Evolutionary conservation across 2,113 vertebrate genomes (phyloP).

Genomic region (Chloropsis hardwickii): DNA sequence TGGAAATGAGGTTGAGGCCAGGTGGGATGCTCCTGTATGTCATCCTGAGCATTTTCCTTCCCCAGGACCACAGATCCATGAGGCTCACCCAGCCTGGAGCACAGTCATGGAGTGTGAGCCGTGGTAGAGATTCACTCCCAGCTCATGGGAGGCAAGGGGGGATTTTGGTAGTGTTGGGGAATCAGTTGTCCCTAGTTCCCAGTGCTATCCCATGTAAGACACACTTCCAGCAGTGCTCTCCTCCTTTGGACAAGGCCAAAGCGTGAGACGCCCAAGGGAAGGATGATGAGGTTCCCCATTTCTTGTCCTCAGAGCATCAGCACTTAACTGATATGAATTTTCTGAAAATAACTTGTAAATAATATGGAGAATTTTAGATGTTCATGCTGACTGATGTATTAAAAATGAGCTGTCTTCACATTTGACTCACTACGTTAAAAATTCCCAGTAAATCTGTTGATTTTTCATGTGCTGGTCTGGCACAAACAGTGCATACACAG

Average conservation of each 20-base stretch:
- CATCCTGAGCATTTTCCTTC: background rate
- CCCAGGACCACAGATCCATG: accelerated
- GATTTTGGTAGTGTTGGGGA: background rate
- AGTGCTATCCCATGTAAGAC: background rate
- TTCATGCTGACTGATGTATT: background rate
- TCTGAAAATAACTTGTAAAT: background rate
- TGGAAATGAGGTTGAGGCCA: background rate
- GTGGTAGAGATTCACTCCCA: background rate
- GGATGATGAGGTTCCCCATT: background rate
- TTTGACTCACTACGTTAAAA: background rate
- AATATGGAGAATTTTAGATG: background rate
- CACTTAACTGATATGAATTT: background rate
- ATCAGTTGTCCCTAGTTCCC: background rate
- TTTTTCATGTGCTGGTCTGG: background rate
- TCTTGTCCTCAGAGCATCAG: background rate
- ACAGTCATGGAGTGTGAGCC: background rate
- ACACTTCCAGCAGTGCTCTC: background rate
- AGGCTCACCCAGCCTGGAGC: background rate
- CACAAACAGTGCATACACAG: background rate
- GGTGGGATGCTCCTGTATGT: background rate
- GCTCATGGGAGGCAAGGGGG: background rate
- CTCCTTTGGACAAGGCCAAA: background rate
- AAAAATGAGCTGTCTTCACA: background rate
- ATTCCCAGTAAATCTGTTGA: background rate
- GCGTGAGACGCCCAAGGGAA: accelerated